phyloP scores from a whole-genome alignment of 2,888 invertebrate species.

The Monochamus alternatus region DNA sequence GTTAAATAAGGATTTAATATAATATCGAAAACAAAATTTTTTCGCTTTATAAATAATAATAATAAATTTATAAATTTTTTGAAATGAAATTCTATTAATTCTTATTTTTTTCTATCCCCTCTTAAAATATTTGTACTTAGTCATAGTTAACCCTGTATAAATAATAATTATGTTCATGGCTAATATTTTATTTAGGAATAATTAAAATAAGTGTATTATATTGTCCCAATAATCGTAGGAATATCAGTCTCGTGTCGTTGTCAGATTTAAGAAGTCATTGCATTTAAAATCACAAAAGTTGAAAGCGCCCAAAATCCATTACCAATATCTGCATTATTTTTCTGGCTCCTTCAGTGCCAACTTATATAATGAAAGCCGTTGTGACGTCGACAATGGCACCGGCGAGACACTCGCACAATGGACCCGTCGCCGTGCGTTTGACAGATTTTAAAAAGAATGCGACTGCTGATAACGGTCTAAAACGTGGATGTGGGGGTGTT shows the following conservation, averaged over 20 bases:
- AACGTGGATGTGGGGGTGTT: slow-evolving; percentile 40
- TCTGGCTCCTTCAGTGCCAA: slow-evolving; percentile 68
- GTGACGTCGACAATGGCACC: slow-evolving; percentile 67
- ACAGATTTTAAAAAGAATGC: slow-evolving; percentile 68
- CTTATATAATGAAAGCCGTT: slow-evolving; percentile 70
- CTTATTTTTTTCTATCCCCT: no score
- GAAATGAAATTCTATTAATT: no score
- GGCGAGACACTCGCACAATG: slow-evolving; percentile 68
- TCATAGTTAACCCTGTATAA: no score
- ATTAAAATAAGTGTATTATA: no score
- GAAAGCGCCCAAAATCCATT: slow-evolving; percentile 68
- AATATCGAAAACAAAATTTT: no score
- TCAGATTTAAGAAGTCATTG: slow-evolving; percentile 63
- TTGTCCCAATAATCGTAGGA: no score
- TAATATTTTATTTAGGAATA: no score
- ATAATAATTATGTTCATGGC: no score
- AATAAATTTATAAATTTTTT: no score
- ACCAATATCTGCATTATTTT: slow-evolving; percentile 70
- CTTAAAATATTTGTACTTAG: no score
- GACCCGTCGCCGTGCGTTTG: slow-evolving; percentile 66
- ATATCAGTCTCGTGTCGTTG: slow-evolving; percentile 46
- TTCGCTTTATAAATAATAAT: no score
- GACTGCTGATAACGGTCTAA: slow-evolving; percentile 54
- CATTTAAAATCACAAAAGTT: slow-evolving; percentile 65
- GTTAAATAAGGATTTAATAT: no score